Evolutionary conservation across 30 jellyfish, hydroid and myxozoan genomes (phyloP), one percentile per base, ranked within the genome.

Genomic region (Euphysa ruthae): DNA sequence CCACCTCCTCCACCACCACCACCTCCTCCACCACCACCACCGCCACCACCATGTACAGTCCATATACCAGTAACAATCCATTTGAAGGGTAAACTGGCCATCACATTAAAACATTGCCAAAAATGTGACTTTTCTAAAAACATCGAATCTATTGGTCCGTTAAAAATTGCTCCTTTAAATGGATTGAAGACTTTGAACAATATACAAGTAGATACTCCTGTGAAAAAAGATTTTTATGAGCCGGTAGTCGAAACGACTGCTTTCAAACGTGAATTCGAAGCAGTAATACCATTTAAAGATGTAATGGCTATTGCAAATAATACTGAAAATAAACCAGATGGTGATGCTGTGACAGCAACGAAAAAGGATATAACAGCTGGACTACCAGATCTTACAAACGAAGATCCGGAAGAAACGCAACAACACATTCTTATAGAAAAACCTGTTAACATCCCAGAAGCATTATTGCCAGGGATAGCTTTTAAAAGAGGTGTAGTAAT

Each of bases 21-120:
- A 4, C 95, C 95, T 4, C 95, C 95, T 38, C 95, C 95, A 4
- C 83, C 82, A 6, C 89, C 83, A 5, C 89, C 89, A 43, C 97
- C 97, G 6, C 97, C 97, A 0, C 97, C 97, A 3, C 97, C 97
- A 0, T 88, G 97, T 63, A 79, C 93, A 15, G 97, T 88, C 4
- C 94, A 89, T 15, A 88, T 88, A 15, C 97, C 97, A 12, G 94
- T 88, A 6, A 88, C 97, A 4, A 81, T 88, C n/a, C 94, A 88
- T 49, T 71, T 88, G 35, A 88, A 88, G 55, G 97, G 97, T 19
- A 89, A 88, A 66, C 46, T 88, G 43, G 97, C 97, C 20, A 81
- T 88, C 60, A 88, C 81, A 43, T 42, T 88, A 84, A 88, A 88
- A 58, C 94, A 82, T 71, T 82, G 94, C 35, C 85, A 84, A 15